Evolutionary conservation across 35 echinoderm and acorn worm genomes (phyloP), one percentile per base, ranked within the genome.

Genomic region (Stichopus chloronotus): DNA sequence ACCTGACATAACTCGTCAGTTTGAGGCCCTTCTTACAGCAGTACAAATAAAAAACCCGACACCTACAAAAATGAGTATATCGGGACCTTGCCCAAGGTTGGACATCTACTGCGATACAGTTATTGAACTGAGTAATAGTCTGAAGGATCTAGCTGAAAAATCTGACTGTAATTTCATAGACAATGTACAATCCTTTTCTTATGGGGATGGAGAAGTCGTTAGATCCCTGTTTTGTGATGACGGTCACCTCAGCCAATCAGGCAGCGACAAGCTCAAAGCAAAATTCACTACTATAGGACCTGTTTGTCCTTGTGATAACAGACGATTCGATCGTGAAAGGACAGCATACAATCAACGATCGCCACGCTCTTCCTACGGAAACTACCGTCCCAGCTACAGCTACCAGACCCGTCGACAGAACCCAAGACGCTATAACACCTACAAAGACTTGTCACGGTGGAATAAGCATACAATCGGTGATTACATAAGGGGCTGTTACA

Each of bases 101-200:
- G 78, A 81, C 25, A 52, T 12, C n/a, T 25, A 81, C 52, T 43
- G 20, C n/a, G 78, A 81, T 25, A 25, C 78, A 13, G 25, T 81
- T 52, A 81, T 25, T 21, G 20, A 25, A 1, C 52, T 81, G 20
- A 81, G 25, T 52, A 55, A 81, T 53, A 81, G 78, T 81, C 78
- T 81, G 52, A 81, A 81, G 78, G 20, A 81, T 8, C 78, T 81
- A 81, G 78, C 78, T 81, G 5, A 24, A 81, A 53, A 81, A 12
- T 55, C 24, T 3, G 21, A 81, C 52, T 81, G 78, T 53, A 81
- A 81, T 52, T 81, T 25, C 11, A 81, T 53, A 5, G 78, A 81
- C 0, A 81, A 81, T 25, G 52, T 25, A 9, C 78, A 6, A 52
- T 81, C 52, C 23, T 81, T 81, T 81, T 0, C 52, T n/a, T n/a